Evolutionary conservation across 64 coral and sea anemone genomes (phyloP).

Genomic region (Astreopora myriophthalma): DNA sequence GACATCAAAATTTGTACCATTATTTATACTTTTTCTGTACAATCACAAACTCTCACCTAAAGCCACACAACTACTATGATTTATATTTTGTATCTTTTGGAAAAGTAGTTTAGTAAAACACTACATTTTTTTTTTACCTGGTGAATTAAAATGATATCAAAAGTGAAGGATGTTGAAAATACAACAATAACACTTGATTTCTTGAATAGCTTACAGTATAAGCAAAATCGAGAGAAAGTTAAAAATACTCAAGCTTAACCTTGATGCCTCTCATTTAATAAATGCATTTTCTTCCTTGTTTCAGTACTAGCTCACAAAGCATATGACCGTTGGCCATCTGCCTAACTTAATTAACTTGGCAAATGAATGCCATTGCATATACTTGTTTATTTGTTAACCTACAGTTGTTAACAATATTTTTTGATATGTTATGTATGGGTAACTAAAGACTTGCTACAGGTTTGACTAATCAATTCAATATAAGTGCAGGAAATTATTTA

Average conservation of each 20-base stretch:
- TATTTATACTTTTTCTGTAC: not conserved
- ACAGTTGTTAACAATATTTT: not conserved
- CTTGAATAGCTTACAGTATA: conserved; percentile 13
- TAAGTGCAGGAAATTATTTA: not conserved
- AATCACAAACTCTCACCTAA: not conserved
- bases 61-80: not conserved
- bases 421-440: not conserved
- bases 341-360: not conserved
- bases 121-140: not conserved
- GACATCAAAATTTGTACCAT: no score
- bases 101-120: not conserved
- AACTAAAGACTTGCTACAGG: not conserved
- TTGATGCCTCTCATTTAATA: conserved; percentile 1
- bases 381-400: not conserved
- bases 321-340: not conserved
- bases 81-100: conserved; percentile 13
- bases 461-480: not conserved
- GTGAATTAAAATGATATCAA: not conserved
- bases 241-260: not conserved
- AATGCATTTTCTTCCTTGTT: not conserved
- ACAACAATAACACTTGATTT: conserved; percentile 1
- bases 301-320: conserved; percentile 6
- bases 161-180: conserved; percentile 23
- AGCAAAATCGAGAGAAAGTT: not conserved
- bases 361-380: not conserved